A percentile compares a stretch with the other conserved stretches of the same genome.
These are phyloP conservation scores for Leistus spinibarbis DNA, from an alignment of 2,888 invertebrate species.

Conservation along the genomic window DNA sequence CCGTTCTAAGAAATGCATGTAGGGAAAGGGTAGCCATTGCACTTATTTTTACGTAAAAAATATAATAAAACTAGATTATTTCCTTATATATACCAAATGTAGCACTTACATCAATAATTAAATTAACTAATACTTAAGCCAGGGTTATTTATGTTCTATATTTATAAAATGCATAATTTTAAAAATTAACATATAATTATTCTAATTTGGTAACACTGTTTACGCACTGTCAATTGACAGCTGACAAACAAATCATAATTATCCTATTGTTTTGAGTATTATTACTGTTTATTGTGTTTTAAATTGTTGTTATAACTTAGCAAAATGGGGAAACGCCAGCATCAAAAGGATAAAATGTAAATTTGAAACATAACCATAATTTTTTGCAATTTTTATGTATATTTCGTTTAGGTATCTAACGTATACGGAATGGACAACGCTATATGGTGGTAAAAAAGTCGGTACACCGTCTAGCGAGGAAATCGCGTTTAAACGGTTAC, in stretches of 20 bases:
- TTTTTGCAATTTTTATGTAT: constrained; percentile 21
- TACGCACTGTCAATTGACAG: background rate
- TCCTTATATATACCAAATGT: background rate
- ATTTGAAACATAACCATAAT: constrained; percentile 44
- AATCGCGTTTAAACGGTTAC: constrained; percentile 86
- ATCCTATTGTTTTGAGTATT: background rate
- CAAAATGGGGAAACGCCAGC: constrained; percentile 91
- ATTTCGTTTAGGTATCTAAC: constrained; percentile 73
- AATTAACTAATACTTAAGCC: background rate
- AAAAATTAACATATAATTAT: background rate
- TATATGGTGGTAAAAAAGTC: constrained; percentile 85
- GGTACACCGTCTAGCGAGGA: constrained; percentile 72
- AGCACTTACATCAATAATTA: background rate
- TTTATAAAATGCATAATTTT: background rate
- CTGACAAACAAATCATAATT: constrained; percentile 1
- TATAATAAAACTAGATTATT: background rate
- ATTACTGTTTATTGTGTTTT: background rate
- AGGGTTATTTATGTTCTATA: background rate
- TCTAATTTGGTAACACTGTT: background rate
- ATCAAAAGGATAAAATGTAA: constrained; percentile 94
- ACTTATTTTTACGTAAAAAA: background rate
- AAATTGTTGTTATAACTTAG: background rate
- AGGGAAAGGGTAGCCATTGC: background rate
- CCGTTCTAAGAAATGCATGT: background rate
- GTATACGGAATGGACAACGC: constrained; percentile 86